Evolutionary conservation across 1,140 invertebrate species (phyloP), one percentile per base, ranked within the genome.

Genomic region (Procambarus virginalis): DNA sequence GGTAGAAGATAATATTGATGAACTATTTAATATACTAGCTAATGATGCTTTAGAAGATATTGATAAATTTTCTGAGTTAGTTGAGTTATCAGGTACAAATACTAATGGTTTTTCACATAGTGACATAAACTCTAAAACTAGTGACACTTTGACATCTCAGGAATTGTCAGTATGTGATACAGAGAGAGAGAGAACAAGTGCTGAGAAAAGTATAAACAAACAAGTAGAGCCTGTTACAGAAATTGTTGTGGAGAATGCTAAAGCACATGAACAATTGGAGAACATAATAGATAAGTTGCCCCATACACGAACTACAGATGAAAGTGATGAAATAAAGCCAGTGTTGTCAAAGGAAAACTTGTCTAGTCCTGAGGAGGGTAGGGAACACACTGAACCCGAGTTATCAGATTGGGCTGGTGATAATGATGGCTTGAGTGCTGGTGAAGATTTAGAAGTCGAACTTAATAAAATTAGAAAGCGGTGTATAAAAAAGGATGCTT

Each of bases 331-430:
- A 17, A 70, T 34, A n/a, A 34, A 46, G 3, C 84, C 48, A 12
- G 49, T 73, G 12, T 58, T 77, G 12, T 46, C 84, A 34, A 89
- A 89, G 58, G 88, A 89, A n/a, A 45, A 20, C 17, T 8, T 91
- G 55, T 86, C 89, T 46, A 91, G 90, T 46, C 90, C 90, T 48
- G 90, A 91, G 75, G 84, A 70, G 4, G 87, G 81, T n/a, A 95
- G 96, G 20, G 96, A 95, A 1, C 94, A 97, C 14, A 97, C 97
- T 0, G 97, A 98, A 93, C 97, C 97, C 0, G 97, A 97, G 93
- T 94, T 97, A 14, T 97, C 97, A 0, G 97, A 98, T 93, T 97
- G 97, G 97, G 97, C 96, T 0, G 95, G 96, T 2, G 97, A 97
- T 91, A 96, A 96, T 91, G 96, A 95, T 34, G 94, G 92, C 8